Evolutionary conservation across 2,888 invertebrate genomes (phyloP).

Genomic region (Athalia circularis): DNA sequence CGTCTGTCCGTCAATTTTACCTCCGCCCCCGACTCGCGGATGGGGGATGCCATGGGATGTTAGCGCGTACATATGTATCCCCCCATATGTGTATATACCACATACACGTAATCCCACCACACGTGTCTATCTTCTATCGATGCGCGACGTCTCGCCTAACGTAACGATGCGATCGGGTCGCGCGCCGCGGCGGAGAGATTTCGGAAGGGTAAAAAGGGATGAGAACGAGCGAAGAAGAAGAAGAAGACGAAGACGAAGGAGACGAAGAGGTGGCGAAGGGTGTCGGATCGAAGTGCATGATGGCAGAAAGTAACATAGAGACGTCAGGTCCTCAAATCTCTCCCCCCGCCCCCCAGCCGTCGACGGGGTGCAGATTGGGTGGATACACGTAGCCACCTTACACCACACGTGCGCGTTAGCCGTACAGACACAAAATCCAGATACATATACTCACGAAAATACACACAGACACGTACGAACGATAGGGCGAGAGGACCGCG

Average conservation of each 20-base stretch:
- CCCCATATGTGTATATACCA: not conserved
- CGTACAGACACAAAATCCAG: not conserved
- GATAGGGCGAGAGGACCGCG: constrained; percentile 18
- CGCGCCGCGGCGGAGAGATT: constrained; percentile 31
- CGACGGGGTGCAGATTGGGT: not conserved
- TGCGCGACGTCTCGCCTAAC: constrained; percentile 38
- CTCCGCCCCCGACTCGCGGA: not conserved
- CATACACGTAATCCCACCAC: constrained; percentile 2
- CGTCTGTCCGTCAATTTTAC: not conserved
- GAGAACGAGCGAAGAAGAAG: constrained; percentile 43
- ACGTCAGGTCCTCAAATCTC: constrained; percentile 41
- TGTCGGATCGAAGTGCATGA: constrained; percentile 47
- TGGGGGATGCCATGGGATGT: not conserved
- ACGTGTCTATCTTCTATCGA: constrained; percentile 9
- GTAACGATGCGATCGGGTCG: constrained; percentile 33
- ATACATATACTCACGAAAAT: not conserved
- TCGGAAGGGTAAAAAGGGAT: constrained; percentile 39
- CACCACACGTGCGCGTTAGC: not conserved
- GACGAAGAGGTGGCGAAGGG: constrained; percentile 41
- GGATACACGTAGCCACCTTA: not conserved
- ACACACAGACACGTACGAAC: not conserved
- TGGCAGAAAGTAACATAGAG: constrained; percentile 32
- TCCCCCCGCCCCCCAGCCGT: no score
- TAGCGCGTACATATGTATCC: no score
- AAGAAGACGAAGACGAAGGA: constrained; percentile 37